phyloP scores from a whole-genome alignment of 1,140 invertebrate genomes.

The Artemia franciscana region DNA sequence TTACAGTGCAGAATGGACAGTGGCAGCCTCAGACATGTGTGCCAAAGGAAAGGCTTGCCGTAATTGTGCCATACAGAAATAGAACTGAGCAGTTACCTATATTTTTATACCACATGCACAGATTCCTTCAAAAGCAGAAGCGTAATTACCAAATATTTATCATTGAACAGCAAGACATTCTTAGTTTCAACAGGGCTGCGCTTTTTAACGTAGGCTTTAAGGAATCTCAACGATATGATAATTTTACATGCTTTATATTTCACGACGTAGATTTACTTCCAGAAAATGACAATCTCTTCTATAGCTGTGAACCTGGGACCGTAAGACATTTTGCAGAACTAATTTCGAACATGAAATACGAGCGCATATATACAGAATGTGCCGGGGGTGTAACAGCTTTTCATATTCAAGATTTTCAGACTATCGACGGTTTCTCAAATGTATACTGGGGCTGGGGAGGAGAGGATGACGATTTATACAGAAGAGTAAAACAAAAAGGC shows the following conservation, averaged over 20 bases:
- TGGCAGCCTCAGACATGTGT: conserved; percentile 8
- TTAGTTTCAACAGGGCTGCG: conserved; percentile 70
- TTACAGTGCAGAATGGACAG: neutral
- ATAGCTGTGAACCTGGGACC: neutral
- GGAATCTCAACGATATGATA: conserved; percentile 47
- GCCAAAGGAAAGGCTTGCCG: conserved; percentile 31
- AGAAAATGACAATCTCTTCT: conserved; percentile 41
- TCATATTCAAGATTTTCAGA: conserved; percentile 47
- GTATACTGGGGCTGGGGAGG: conserved; percentile 81
- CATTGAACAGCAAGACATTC: conserved; percentile 18
- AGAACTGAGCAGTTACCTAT: conserved; percentile 53
- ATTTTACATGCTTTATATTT: conserved; percentile 75
- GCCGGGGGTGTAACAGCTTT: conserved; percentile 59
- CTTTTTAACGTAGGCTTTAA: conserved; percentile 81
- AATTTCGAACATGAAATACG: neutral
- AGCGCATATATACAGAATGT: neutral
- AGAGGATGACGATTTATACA: conserved; percentile 76
- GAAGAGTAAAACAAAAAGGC: conserved; percentile 23
- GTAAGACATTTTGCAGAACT: neutral
- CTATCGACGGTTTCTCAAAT: conserved; percentile 74
- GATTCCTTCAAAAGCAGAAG: conserved; percentile 65
- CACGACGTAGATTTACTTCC: conserved; percentile 87
- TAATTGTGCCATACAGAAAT: conserved; percentile 71
- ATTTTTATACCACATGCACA: conserved; percentile 69
- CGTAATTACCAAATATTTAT: conserved; percentile 21